Percentiles rank a stretch among this genome's conserved stretches.
Evolutionary conservation across 1,140 invertebrate genomes (phyloP).

Genomic region (Mya arenaria): DNA sequence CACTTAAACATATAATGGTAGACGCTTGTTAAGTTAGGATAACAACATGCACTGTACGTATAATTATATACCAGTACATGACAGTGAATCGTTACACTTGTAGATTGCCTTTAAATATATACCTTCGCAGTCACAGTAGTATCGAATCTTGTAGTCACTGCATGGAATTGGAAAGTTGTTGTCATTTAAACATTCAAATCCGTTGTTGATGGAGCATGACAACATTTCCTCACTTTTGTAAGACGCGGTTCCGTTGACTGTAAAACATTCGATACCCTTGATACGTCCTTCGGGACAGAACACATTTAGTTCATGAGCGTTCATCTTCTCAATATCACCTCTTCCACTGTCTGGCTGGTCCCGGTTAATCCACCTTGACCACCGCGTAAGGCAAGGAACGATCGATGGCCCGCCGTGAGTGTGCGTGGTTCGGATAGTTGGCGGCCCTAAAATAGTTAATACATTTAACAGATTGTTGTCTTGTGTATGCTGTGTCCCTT

Average conservation of each 20-base stretch:
- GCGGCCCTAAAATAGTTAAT: too few species aligned
- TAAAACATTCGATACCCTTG: conserved; percentile 63
- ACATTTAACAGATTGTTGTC: too few species aligned
- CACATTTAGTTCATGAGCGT: neutral
- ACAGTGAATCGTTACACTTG: too few species aligned
- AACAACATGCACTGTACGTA: too few species aligned
- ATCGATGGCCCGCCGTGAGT: too few species aligned
- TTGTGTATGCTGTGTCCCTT: too few species aligned
- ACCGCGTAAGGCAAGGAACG: conserved; percentile 4
- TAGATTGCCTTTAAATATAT: too few species aligned
- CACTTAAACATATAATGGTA: too few species aligned
- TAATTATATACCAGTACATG: too few species aligned
- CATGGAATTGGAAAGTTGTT: conserved; percentile 72
- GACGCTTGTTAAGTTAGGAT: too few species aligned
- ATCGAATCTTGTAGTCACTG: conserved; percentile 80
- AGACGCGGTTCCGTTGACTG: conserved; percentile 55
- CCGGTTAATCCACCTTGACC: conserved; percentile 67
- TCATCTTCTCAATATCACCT: conserved; percentile 63
- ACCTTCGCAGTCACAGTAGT: conserved; percentile 59
- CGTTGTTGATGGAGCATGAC: conserved; percentile 61
- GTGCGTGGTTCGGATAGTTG: too few species aligned
- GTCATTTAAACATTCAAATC: conserved; percentile 65
- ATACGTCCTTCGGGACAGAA: conserved; percentile 66
- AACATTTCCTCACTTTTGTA: conserved; percentile 61
- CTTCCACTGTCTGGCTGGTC: conserved; percentile 55